These are phyloP conservation scores for Gari tellinella DNA, from an alignment of 2,888 invertebrate species.

Conservation along the genomic window DNA sequence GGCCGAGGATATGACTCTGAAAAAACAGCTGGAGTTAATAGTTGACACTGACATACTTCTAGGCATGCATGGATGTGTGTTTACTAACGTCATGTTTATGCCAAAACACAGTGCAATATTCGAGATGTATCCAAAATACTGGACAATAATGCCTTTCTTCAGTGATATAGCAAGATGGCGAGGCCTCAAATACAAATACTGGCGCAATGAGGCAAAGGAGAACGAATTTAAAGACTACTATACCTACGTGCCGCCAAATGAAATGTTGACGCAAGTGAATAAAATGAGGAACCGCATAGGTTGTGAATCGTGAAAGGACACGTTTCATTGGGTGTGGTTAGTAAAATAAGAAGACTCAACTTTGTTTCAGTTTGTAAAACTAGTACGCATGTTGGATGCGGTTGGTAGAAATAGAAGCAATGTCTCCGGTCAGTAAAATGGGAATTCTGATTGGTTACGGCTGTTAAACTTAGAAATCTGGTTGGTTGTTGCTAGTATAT, in stretches of 20 bases:
- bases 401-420: no score
- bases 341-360: no score
- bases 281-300: no score
- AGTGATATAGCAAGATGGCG: constrained; percentile 48
- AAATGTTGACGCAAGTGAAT: neutral
- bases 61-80: constrained; percentile 48
- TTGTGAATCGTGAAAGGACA: no score
- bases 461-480: no score
- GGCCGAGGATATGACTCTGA: constrained; percentile 39
- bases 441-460: no score
- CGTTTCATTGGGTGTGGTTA: no score
- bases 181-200: constrained; percentile 27
- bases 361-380: no score
- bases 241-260: constrained; percentile 43
- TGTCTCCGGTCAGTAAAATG: no score
- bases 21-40: constrained; percentile 25
- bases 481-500: no score
- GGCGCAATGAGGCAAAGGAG: constrained; percentile 35
- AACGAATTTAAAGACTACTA: constrained; percentile 50
- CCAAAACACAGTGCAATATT: constrained; percentile 38
- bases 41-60: constrained; percentile 35
- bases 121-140: constrained; percentile 43
- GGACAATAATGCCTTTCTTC: constrained; percentile 39
- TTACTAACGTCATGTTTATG: constrained; percentile 41
- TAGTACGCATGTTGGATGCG: no score